Base-by-base conservation (phyloP, 2,888 invertebrate genomes). In the Zhuqinia jingwanae region DNA sequence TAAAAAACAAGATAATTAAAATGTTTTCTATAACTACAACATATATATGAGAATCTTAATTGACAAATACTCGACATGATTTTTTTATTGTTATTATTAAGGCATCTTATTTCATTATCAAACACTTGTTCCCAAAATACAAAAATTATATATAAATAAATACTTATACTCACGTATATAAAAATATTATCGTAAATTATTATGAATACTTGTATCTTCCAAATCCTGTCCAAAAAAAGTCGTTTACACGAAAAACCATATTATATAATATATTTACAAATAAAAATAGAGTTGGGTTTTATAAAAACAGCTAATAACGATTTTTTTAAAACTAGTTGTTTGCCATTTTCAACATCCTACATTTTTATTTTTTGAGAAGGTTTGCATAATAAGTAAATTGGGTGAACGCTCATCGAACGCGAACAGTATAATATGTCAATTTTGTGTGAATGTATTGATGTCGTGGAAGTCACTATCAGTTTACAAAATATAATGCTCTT, bases 21-120 rank as follows among this genome's bases (percentile, higher is more conserved):
- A 50, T 50, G 50, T 13, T 50, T 50, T n/a, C 50, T 15, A 20
- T 84, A n/a, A n/a, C n/a, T n/a, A n/a, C n/a, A n/a, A n/a, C n/a
- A n/a, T n/a, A n/a, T n/a, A n/a, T n/a, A n/a, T n/a, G n/a, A n/a
- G 65, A 70, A 85, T 78, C 85, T 85, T 85, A 20, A 85, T 58
- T 85, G 85, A 85, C 85, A 47, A 79, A 85, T 85, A 85, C 85
- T 85, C 85, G 85, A 85, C 85, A 27, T 45, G 10, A 73, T 50
- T 73, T 73, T 70, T 80, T 60, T 8, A 36, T 36, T n/a, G n/a
- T n/a, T n/a, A n/a, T 76, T 70, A 76, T n/a, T 30, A 77, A 42
- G 22, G 68, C 68, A 84, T 77, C 77, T 84, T 84, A 75, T 82
- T 84, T 84, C 68, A 56, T 70, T 22, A 53, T 70, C 56, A 60